phyloP scores from a whole-genome alignment of 1,140 invertebrate genomes.

The Lutraria rhynchaena region DNA sequence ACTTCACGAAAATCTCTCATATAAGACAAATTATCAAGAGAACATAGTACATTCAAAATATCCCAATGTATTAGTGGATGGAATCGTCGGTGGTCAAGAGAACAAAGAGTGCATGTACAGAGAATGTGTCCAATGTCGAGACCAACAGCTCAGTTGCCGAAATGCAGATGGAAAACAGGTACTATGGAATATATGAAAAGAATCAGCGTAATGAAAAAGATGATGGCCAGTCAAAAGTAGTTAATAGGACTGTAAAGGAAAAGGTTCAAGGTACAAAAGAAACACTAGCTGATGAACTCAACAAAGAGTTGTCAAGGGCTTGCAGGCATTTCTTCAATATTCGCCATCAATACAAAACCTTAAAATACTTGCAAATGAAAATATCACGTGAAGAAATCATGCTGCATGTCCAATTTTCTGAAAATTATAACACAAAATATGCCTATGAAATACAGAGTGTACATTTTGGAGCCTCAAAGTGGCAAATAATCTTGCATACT shows the following conservation, averaged over 20 bases:
- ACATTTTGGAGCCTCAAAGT: conserved; percentile 57
- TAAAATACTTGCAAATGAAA: conserved; percentile 7
- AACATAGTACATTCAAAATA: conserved; percentile 12
- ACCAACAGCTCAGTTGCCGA: conserved; percentile 15
- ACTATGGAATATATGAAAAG: background rate
- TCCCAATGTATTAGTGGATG: background rate
- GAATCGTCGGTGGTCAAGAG: background rate
- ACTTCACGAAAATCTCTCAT: conserved; percentile 29
- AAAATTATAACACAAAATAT: conserved; percentile 62
- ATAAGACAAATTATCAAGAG: background rate
- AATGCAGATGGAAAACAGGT: conserved; percentile 1
- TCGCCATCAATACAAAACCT: conserved; percentile 12
- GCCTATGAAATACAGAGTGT: conserved; percentile 56
- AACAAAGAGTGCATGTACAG: conserved; percentile 12
- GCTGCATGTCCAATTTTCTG: conserved; percentile 60
- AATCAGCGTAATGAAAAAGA: background rate
- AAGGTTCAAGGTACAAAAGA: conserved; percentile 5
- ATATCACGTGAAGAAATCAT: conserved; percentile 4
- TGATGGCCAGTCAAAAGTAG: background rate
- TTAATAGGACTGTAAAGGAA: background rate
- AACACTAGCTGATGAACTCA: background rate
- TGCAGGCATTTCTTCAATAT: conserved; percentile 52
- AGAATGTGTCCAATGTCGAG: background rate
- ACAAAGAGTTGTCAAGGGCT: background rate
- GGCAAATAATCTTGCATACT: too few relatives aligned